A percentile compares a stretch with the other conserved stretches of the same genome.
Evolutionary conservation across 1,140 invertebrate genomes (phyloP).

Genomic region (Rhyzopertha dominica): DNA sequence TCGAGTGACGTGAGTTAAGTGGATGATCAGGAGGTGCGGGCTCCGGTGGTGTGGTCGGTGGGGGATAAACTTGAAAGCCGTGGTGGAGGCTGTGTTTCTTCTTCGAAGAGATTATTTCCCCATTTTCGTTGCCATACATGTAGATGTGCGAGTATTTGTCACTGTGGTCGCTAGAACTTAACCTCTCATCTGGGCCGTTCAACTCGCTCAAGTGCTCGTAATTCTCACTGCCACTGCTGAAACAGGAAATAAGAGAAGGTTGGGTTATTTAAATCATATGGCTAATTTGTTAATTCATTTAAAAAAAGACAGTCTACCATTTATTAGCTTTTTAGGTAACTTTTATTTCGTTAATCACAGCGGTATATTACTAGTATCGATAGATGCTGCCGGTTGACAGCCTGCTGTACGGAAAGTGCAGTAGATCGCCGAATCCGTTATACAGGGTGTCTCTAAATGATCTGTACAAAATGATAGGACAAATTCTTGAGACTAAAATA

Average conservation of each 20-base stretch:
- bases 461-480: too few relatives aligned
- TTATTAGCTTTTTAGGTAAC: too few relatives aligned
- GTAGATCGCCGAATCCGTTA: too few relatives aligned
- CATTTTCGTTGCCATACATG: slow-evolving; percentile 44
- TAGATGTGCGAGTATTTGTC: slow-evolving; percentile 56
- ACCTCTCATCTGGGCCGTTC: slow-evolving; percentile 48
- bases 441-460: too few relatives aligned
- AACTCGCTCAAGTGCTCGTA: slow-evolving; percentile 69
- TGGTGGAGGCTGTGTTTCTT: slow-evolving; percentile 31
- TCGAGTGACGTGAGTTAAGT: slow-evolving; percentile 26
- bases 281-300: too few relatives aligned
- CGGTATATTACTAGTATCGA: too few relatives aligned
- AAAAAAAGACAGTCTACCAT: too few relatives aligned
- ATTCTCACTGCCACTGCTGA: slow-evolving; percentile 72
- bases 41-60: slow-evolving; percentile 73
- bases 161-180: slow-evolving; percentile 61
- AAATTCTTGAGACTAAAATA: too few relatives aligned
- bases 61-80: slow-evolving; percentile 78
- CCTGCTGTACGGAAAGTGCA: too few relatives aligned
- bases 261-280: too few relatives aligned
- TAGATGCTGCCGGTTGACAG: too few relatives aligned
- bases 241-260: slow-evolving; percentile 38
- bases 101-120: slow-evolving; percentile 39
- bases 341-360: too few relatives aligned
- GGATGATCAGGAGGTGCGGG: slow-evolving; percentile 72